A percentile compares a stretch with the other conserved stretches of the same genome.
phyloP scores from a whole-genome alignment of 2,888 invertebrate genomes.

The Embidobia sp. region DNA sequence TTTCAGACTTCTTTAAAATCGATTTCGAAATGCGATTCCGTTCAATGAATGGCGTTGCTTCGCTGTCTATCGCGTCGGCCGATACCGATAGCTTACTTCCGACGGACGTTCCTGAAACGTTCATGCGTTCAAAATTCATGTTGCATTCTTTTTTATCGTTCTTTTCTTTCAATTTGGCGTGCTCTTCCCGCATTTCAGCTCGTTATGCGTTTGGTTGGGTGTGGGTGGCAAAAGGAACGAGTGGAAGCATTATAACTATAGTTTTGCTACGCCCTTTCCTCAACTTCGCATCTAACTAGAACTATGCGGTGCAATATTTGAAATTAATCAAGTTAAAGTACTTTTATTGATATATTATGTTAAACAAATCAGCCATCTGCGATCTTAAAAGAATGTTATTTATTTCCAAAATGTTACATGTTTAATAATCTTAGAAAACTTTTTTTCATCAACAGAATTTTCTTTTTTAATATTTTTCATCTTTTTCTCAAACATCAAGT shows the following conservation, averaged over 20 bases:
- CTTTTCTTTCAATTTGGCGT: constrained; percentile 7
- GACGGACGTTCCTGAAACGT: constrained; percentile 77
- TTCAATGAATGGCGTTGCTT: constrained; percentile 85
- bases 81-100: constrained; percentile 87
- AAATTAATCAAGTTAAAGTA: not conserved
- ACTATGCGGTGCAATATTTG: too few species aligned
- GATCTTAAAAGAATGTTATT: too few species aligned
- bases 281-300: constrained; percentile 11
- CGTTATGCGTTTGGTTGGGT: constrained; percentile 9
- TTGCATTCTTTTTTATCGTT: not conserved
- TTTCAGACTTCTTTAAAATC: constrained; percentile 89
- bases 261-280: constrained; percentile 16
- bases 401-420: too few species aligned
- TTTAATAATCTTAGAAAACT: too few species aligned
- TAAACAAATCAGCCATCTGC: too few species aligned
- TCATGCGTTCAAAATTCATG: constrained; percentile 39
- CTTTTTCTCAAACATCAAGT: too few species aligned
- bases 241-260: constrained; percentile 14
- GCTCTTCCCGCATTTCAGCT: constrained; percentile 15
- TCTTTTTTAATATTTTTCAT: too few species aligned
- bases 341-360: too few species aligned
- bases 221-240: constrained; percentile 17
- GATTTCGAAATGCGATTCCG: constrained; percentile 88
- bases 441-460: too few species aligned
- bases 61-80: constrained; percentile 87